phyloP scores from a whole-genome alignment of 2,113 vertebrate genomes.

The Equus quagga region DNA sequence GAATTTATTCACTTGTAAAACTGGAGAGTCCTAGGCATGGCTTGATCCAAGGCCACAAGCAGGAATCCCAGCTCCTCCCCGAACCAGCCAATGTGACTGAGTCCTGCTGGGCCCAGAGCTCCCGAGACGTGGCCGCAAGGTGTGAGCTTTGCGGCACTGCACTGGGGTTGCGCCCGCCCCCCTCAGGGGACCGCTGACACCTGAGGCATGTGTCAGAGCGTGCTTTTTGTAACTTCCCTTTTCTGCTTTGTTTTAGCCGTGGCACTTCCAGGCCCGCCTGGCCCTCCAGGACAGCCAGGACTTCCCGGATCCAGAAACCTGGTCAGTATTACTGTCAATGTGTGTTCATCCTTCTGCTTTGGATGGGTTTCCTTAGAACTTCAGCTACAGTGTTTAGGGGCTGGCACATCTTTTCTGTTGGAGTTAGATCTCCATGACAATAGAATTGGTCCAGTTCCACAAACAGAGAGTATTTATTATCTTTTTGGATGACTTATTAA shows the following conservation, averaged over 20 bases:
- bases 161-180: background rate
- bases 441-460: background rate
- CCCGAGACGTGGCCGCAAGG: background rate
- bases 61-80: background rate
- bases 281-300: constrained; percentile 94
- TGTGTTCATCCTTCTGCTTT: background rate
- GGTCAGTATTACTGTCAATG: constrained; percentile 85
- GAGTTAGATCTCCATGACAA: background rate
- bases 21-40: background rate
- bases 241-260: constrained; percentile 85
- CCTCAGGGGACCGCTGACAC: background rate
- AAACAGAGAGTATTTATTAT: background rate
- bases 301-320: constrained; percentile 87
- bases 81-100: background rate
- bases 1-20: background rate
- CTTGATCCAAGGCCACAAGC: background rate
- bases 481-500: background rate
- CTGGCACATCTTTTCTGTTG: background rate
- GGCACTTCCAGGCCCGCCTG: constrained; percentile 92
- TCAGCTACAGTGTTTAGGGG: background rate
- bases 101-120: background rate
- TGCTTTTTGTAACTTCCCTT: constrained; percentile 1
- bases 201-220: background rate
- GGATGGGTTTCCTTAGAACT: background rate
- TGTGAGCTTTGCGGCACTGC: accelerated